Base-by-base conservation (phyloP, 2,888 invertebrate species). In the Rhagonycha fulva region DNA sequence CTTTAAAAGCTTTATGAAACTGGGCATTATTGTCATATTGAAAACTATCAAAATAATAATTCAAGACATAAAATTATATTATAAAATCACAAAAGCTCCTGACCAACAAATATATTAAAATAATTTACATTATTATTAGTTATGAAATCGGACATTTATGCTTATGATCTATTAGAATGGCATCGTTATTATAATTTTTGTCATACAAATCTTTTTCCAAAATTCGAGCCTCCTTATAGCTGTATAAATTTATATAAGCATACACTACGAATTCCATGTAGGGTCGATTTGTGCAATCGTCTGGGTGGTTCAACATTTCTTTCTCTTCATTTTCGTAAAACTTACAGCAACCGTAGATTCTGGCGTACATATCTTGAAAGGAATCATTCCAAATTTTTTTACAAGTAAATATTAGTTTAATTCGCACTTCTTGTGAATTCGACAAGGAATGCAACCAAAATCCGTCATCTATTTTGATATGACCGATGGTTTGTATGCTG, bases 341-440 rank as follows among this genome's bases (percentile, higher is more conserved):
- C 23, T n/a, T 67, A n/a, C 70, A 62, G 47, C 32, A 66, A 26
- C 71, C 75, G 47, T 69, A 75, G 10, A 75, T n/a, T 47, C 26
- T 14, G 0, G 14, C 72, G 28, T 69, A 72, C 62, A 69, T 67
- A 1, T 71, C 24, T 24, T 9, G 14, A 62, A 7, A 4, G 14
- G 14, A 28, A 28, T 68, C n/a, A 2, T 68, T 14, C 26, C 23
- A 19, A 14, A 28, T 68, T 26, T 68, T 28, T 11, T 24, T 9
- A 5, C 14, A 26, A 11, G 24, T 23, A 14, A 68, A 68, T 28
- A 68, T 9, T 11, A 28, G 5, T 7, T 68, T 68, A 12, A 68
- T 28, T 2, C 9, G 5, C 1, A 28, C 26, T 23, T n/a, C 24
- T 24, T 63, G 12, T 1, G 19, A 9, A 4, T 11, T 11, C 7